Base-by-base conservation (phyloP, 2,888 invertebrate species). In the Melieria picta region DNA sequence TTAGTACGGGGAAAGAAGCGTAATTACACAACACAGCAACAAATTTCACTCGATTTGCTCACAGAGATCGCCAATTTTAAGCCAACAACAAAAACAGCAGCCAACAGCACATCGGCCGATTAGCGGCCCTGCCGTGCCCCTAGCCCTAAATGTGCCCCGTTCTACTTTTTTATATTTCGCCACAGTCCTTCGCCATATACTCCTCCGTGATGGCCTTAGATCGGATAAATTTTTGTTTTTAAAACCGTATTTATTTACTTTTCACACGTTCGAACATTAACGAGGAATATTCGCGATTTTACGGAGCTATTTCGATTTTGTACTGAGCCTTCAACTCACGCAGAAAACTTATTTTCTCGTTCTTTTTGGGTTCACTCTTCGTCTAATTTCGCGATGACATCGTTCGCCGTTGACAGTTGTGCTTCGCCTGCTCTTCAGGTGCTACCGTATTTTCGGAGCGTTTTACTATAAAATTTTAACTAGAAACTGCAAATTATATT, bases 251-350 rank as follows among this genome's bases (percentile, higher is more conserved):
- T 57, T 57, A 16, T 13, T 56, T 56, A 13, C 57, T 56, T n/a
- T 56, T 57, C 1, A 13, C n/a, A 46, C 7, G n/a, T 13, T 7
- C 42, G 13, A 4, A 6, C 55, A 46, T 55, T 65, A 65, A 42
- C 45, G 43, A 3, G 16, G 65, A 56, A 45, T 56, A 46, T 16
- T 56, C 42, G 4, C 42, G 56, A 62, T 16, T 47, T 65, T 11
- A 68, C 55, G 50, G 72, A 68, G 57, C 65, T 63, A 60, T 50
- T 72, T 72, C 68, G 68, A 69, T 69, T 64, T 68, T 60, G 61
- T 63, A 68, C 52, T 60, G 68, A 47, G 42, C 42, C 30, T 30
- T 47, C 52, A 52, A n/a, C 55, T 61, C 13, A 13, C 10, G 13
- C 50, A 65, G 65, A 52, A 67, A 67, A n/a, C 13, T 6, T 57